Evolutionary conservation across 2,797 vertebrate species (phyloP), one percentile per base, ranked within the genome.

Genomic region (Benthosema pterotum): DNA sequence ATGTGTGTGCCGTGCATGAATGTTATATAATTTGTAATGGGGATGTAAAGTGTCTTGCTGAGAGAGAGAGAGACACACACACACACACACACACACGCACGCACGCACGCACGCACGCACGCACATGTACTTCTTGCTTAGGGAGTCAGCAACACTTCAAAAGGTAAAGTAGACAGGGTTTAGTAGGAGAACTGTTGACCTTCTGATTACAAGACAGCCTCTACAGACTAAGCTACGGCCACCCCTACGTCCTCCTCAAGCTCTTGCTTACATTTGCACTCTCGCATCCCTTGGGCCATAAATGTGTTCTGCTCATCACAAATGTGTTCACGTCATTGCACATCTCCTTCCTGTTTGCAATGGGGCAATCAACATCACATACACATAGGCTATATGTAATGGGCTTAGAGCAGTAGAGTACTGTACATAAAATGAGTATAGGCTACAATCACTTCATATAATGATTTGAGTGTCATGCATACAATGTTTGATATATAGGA

Each of bases 341-440:
- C 43, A 58, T 65, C 70, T 61, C 54, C 71, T 71, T 71, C 79
- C 78, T 79, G 77, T 53, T 48, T 73, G 65, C 63, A 50, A 80
- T 63, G 71, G n/a, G 68, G 56, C 66, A 80, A 67, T 82, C 77
- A 70, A 51, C 46, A 16, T 19, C 57, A 52, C 57, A 63, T 69
- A 75, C 52, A 68, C 55, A 28, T 17, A 46, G 28, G 22, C 48
- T 63, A 63, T n/a, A n/a, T n/a, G n/a, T n/a, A n/a, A 32, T 32
- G 32, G 32, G 32, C 6, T 32, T 32, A 32, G n/a, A n/a, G 32
- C 32, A 32, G 32, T 32, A 32, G 32, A 32, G 6, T 32, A 9
- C 32, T 32, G 32, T 32, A 32, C 32, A 32, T 32, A 32, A 32
- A 1, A 32, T 32, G 6, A 8, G 32, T 32, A 32, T 32, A n/a